Evolutionary conservation across 2,113 vertebrate species (phyloP).

Genomic region (Collichthys lucidus): DNA sequence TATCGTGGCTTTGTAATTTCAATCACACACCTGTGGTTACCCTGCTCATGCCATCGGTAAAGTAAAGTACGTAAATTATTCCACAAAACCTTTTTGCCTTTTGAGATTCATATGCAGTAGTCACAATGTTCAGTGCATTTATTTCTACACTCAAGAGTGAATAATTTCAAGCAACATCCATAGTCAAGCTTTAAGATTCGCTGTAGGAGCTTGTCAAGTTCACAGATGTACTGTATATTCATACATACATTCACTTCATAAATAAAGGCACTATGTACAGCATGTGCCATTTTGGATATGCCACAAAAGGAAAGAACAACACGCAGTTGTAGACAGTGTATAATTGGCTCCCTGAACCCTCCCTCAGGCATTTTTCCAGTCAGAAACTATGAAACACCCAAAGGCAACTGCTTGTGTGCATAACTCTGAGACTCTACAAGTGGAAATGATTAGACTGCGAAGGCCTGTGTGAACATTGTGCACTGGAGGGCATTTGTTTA

Average conservation of each 20-base stretch:
- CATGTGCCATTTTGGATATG: conserved; percentile 44
- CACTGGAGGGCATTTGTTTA: conserved; percentile 76
- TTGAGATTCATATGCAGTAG: too few species aligned
- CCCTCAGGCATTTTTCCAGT: conserved; percentile 63
- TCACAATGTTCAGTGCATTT: not conserved
- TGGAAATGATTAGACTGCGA: conserved; percentile 58
- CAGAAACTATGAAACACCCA: conserved; percentile 62
- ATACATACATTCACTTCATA: conserved; percentile 10
- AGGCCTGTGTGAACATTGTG: conserved; percentile 48
- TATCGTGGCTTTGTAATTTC: not conserved
- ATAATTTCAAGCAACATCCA: not conserved
- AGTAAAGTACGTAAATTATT: too few species aligned
- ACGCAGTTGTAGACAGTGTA: conserved; percentile 55
- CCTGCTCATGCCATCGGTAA: not conserved
- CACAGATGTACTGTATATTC: not conserved
- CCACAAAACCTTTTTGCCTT: not conserved
- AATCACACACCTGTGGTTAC: conserved; percentile 7
- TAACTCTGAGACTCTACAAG: conserved; percentile 57
- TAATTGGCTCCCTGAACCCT: conserved; percentile 70
- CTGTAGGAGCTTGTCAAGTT: not conserved
- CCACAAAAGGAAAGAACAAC: conserved; percentile 32
- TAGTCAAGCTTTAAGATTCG: conserved; percentile 12
- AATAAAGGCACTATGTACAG: conserved; percentile 35
- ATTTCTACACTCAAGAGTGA: not conserved
- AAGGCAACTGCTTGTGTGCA: conserved; percentile 68